phyloP scores from a whole-genome alignment of 2,888 invertebrate genomes.

The Stenoptilia bipunctidactyla region DNA sequence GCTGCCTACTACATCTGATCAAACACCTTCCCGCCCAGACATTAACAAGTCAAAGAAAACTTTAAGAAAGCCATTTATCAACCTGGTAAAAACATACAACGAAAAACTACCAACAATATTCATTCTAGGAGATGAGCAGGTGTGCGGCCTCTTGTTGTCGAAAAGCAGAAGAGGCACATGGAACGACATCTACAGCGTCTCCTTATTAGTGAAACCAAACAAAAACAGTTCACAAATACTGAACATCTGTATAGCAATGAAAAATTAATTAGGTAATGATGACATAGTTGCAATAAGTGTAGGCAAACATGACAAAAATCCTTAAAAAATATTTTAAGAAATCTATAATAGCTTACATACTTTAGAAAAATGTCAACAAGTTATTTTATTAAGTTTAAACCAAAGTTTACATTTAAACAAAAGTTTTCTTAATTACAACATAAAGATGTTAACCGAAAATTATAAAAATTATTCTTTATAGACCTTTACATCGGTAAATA shows the following conservation, averaged over 20 bases:
- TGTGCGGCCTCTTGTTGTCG: neutral
- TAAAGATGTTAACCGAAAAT: neutral
- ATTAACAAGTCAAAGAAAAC: neutral
- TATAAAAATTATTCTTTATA: slow-evolving; percentile 1
- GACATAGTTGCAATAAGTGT: slow-evolving; percentile 1
- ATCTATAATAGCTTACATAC: neutral
- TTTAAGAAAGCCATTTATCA: too few species aligned
- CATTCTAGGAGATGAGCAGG: neutral
- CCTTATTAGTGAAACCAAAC: neutral
- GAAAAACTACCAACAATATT: neutral
- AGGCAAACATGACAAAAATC: slow-evolving; percentile 1
- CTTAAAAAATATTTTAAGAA: neutral
- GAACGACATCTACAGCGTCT: neutral
- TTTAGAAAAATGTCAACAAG: neutral
- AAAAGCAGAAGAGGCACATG: neutral
- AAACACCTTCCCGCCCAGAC: neutral
- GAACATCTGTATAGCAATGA: neutral
- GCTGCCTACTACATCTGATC: neutral
- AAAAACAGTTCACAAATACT: slow-evolving; percentile 2
- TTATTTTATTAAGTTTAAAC: neutral
- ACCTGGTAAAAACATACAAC: too few species aligned
- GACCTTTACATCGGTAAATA: neutral
- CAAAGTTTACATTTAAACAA: neutral
- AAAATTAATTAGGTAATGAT: neutral
- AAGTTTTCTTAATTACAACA: neutral